These are phyloP conservation scores for Halcyon smyrnensis DNA, from an alignment of 2,797 vertebrate species.

Conservation along the genomic window DNA sequence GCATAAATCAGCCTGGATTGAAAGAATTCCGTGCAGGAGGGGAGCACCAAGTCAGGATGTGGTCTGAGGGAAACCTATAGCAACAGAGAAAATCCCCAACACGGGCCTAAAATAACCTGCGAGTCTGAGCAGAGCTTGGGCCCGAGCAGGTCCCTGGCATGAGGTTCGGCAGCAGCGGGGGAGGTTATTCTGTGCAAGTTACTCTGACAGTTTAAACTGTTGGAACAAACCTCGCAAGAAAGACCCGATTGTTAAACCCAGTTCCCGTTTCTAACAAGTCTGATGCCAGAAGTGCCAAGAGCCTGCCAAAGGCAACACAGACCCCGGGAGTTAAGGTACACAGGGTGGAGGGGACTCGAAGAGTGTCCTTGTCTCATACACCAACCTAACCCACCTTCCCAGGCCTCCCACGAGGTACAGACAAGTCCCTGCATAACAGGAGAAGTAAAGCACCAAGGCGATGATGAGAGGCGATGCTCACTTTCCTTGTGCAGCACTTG, in stretches of 20 bases:
- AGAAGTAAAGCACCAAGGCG: neutral
- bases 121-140: neutral
- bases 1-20: neutral
- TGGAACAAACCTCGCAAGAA: neutral
- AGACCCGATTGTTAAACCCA: neutral
- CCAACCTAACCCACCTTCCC: neutral
- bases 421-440: neutral
- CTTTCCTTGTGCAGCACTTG: neutral
- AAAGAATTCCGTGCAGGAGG: neutral
- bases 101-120: neutral
- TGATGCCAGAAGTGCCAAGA: neutral
- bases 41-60: rapidly evolving
- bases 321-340: neutral
- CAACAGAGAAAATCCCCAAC: neutral
- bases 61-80: neutral
- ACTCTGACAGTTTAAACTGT: neutral
- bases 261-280: neutral
- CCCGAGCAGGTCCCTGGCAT: neutral
- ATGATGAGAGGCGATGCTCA: neutral
- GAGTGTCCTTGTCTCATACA: neutral
- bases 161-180: neutral
- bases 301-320: neutral
- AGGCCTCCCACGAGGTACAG: neutral
- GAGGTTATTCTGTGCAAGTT: neutral
- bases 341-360: neutral